Evolutionary conservation across 2,888 invertebrate genomes (phyloP).

Genomic region (Chrysolina oricalcia): DNA sequence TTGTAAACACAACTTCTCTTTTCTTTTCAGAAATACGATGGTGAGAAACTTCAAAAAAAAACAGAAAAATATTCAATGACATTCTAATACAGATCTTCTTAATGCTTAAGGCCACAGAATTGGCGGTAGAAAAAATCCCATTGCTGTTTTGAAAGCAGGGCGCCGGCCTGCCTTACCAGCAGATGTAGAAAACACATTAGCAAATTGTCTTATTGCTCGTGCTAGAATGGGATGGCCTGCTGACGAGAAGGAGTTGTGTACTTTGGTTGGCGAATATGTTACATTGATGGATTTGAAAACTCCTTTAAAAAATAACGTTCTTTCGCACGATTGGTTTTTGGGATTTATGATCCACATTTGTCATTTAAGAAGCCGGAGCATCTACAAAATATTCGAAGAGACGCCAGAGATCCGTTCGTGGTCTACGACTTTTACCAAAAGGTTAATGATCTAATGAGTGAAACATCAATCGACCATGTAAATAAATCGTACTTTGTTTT

Average conservation of each 20-base stretch:
- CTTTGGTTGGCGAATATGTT: slow-evolving; percentile 11
- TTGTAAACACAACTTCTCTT: neutral
- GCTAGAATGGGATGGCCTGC: slow-evolving; percentile 34
- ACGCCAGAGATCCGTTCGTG: slow-evolving; percentile 19
- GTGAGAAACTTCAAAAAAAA: slow-evolving; percentile 3
- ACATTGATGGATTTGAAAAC: slow-evolving; percentile 6
- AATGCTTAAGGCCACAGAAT: slow-evolving; percentile 27
- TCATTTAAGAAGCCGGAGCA: too few relatives aligned
- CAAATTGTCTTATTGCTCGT: slow-evolving; percentile 27
- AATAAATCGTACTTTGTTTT: slow-evolving; percentile 26
- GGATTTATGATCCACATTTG: slow-evolving; percentile 32
- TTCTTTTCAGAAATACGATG: slow-evolving; percentile 3
- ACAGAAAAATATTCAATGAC: slow-evolving; percentile 9
- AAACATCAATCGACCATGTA: neutral
- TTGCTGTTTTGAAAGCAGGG: slow-evolving; percentile 21
- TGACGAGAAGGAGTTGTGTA: slow-evolving; percentile 32
- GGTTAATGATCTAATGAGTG: slow-evolving; percentile 17
- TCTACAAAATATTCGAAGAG: slow-evolving; percentile 32
- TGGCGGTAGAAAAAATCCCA: slow-evolving; percentile 27
- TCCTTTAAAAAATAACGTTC: neutral
- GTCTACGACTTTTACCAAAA: slow-evolving; percentile 30
- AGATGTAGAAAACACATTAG: slow-evolving; percentile 30
- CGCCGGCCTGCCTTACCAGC: slow-evolving; percentile 24
- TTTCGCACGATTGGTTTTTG: slow-evolving; percentile 30
- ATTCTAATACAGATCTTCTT: slow-evolving; percentile 9